Evolutionary conservation across 2,888 invertebrate genomes (phyloP), one percentile per base, ranked within the genome.

Genomic region (Machimus rusticus): DNA sequence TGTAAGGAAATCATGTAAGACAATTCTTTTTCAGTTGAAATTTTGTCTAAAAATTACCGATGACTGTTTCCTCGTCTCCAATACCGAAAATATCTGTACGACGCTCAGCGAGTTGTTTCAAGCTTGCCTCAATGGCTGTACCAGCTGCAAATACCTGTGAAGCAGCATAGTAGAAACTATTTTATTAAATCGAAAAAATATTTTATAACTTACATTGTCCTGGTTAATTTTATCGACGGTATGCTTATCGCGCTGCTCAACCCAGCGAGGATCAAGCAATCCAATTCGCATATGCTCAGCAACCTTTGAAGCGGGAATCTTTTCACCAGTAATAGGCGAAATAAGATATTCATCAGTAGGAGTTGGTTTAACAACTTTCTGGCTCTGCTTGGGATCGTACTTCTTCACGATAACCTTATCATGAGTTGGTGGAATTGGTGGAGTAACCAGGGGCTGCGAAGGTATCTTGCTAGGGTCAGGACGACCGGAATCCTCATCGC

Each of bases 61-160:
- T 99, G 34, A 98, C 98, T 0, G 99, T 99, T 94, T 99, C 99
- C 92, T 99, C 99, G 92, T 98, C 98, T 87, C 99, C 99, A 89
- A 98, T 97, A 93, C 99, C 99, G 93, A 99, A 99, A 93, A 99
- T 99, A 94, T 99, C 99, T 1, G 99, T 99, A 96, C 99, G 98
- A 90, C 99, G 95, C 92, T 99, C 99, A 0, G 99, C 99, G 91
- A 99, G 94, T 91, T 98, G 96, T 92, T 98, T 98, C 91, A 99
- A 95, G 91, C 97, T 98, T 66, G 97, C 97, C 91, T 99, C 98
- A 91, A 99, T 99, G 19, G 98, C 98, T 37, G 97, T 95, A 84
- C 97, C 95, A 91, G 91, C 92, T 19, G 92, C 92, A 88, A 91
- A 92, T 2, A 92, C 88, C 89, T 89, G 74, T 8, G 19, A 79